Base-by-base conservation (phyloP, 1,140 invertebrate genomes). In the Nylanderia fulva region DNA sequence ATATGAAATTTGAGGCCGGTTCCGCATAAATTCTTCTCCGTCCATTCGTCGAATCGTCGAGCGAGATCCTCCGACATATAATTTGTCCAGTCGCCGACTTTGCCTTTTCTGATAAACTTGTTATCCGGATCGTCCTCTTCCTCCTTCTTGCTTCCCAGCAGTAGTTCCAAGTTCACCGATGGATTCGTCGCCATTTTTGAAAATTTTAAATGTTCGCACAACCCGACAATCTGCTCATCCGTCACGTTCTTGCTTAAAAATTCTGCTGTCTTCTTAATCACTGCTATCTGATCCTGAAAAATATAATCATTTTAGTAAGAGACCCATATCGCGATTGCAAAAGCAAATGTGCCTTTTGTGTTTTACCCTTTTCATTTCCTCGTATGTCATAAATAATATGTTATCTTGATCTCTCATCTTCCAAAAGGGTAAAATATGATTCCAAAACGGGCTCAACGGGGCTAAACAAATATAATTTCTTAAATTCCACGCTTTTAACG, bases 61-160 rank as follows among this genome's bases (percentile, higher is more conserved):
- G 96, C 96, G 84, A 97, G 92, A 88, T 97, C 96, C 0, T 96
- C 95, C 6, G 96, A 96, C 96, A 98, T 98, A 85, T 97, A 96
- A 93, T 98, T 98, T 85, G 96, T 96, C 97, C 97, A 98, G 91
- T 98, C 98, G 0, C 98, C 98, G 36, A 98, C 96, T 93, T 97
- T 96, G 0, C 98, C 98, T 90, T 97, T 98, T 18, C 98, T 95
- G 74, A 98, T 98, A 90, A 98, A 98, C 89, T 96, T 96, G 0
- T 95, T 91, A 48, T 96, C 94, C 0, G 95, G 95, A 84, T 96
- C 90, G 13, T 91, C 92, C 75, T 95, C 93, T 66, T 95, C 92
- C 0, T 94, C 94, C 52, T 95, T 95, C 15, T 94, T 95, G 5
- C 95, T 94, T 54, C 95, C 94, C 0, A 97, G 89, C 18, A 97